A percentile compares a stretch with the other conserved stretches of the same genome.
Conservation (phyloP, 1,140 invertebrate species). For the Bombus waltoni region DNA sequence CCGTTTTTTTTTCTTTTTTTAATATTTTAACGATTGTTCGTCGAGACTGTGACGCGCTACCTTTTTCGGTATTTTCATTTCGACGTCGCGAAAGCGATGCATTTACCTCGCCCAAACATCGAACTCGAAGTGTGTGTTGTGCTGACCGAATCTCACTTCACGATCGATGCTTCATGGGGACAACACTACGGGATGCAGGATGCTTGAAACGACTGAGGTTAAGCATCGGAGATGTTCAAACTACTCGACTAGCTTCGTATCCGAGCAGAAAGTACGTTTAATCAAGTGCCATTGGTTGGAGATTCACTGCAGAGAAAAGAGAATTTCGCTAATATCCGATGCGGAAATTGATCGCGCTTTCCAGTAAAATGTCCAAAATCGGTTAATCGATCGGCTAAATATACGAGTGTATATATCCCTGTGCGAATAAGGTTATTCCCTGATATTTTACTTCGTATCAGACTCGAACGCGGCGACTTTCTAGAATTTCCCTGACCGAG, state of each 20-base stretch:
- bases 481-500: neutral
- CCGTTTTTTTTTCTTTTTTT: neutral
- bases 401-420: neutral
- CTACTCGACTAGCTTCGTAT: conserved; percentile 15
- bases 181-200: conserved; percentile 28
- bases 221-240: conserved; percentile 41
- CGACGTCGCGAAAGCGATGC: neutral
- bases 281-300: neutral
- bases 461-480: neutral
- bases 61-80: neutral
- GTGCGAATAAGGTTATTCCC: neutral
- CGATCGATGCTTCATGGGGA: conserved; percentile 22
- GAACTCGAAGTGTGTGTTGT: neutral
- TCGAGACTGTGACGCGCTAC: too few species aligned
- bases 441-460: neutral
- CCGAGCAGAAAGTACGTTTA: conserved; percentile 19
- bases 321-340: neutral
- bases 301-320: neutral
- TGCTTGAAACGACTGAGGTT: conserved; percentile 41
- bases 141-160: conserved; percentile 13
- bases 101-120: conserved; percentile 1
- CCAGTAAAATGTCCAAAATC: neutral
- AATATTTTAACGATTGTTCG: neutral
- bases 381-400: neutral
- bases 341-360: neutral